A percentile compares a stretch with the other conserved stretches of the same genome.
phyloP scores from a whole-genome alignment of 2,888 invertebrate species.

The Caenorhabditis sp. region DNA sequence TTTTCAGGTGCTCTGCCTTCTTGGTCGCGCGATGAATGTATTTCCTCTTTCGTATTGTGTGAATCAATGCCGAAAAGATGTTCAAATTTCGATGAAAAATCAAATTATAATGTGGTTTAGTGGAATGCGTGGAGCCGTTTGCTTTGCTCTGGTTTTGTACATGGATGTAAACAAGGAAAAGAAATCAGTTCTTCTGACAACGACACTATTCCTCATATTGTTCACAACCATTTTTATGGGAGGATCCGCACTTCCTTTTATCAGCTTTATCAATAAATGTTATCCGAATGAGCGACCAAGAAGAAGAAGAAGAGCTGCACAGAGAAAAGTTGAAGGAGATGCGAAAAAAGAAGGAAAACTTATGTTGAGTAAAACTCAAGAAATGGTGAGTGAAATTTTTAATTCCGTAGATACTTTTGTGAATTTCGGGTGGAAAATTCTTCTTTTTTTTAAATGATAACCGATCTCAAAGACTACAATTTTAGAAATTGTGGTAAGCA shows the following conservation, averaged over 20 bases:
- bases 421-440: no score
- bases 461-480: background rate
- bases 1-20: constrained; percentile 80
- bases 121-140: constrained; percentile 93
- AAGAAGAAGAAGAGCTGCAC: constrained; percentile 22
- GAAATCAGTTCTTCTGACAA: constrained; percentile 93
- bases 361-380: constrained; percentile 89
- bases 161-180: constrained; percentile 88
- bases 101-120: constrained; percentile 99
- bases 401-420: no score
- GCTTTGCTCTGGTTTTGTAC: constrained; percentile 94
- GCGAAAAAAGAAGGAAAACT: constrained; percentile 11
- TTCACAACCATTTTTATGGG: constrained; percentile 94
- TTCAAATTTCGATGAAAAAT: constrained; percentile 95
- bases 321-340: constrained; percentile 5
- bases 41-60: constrained; percentile 91
- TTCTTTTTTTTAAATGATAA: background rate
- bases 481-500: background rate
- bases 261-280: constrained; percentile 76
- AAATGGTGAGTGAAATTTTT: constrained; percentile 78
- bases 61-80: constrained; percentile 84
- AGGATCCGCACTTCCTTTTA: constrained; percentile 94
- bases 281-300: constrained; percentile 45
- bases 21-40: constrained; percentile 94
- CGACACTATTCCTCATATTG: constrained; percentile 94